phyloP scores from a whole-genome alignment of 1,140 invertebrate species.

The Bombus impatiens region DNA sequence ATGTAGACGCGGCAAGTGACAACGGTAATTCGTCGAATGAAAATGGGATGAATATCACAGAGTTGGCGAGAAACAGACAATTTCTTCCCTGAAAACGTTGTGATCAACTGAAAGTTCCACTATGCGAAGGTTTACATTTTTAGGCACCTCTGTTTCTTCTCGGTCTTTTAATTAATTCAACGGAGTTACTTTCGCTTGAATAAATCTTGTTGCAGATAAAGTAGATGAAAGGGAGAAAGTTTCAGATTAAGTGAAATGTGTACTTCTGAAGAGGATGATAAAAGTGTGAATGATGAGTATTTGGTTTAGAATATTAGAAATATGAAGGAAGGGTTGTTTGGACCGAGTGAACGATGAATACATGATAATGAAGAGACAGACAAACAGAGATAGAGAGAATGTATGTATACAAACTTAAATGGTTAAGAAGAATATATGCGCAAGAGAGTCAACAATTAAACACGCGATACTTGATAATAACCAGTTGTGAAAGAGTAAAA shows the following conservation, averaged over 20 bases:
- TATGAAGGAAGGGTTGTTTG: background rate
- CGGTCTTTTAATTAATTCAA: background rate
- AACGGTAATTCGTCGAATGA: conserved; percentile 60
- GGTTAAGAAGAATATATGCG: too few species aligned
- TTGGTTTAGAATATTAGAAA: background rate
- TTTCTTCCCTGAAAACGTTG: conserved; percentile 23
- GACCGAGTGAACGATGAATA: too few species aligned
- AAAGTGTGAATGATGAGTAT: background rate
- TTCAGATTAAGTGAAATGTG: background rate
- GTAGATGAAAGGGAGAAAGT: background rate
- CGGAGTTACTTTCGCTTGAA: background rate
- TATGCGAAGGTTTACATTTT: background rate
- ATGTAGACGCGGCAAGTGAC: conserved; percentile 40
- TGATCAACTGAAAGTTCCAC: background rate
- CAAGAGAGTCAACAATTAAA: too few species aligned
- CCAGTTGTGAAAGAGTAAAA: too few species aligned
- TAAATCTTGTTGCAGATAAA: background rate
- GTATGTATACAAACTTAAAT: too few species aligned
- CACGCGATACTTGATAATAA: too few species aligned
- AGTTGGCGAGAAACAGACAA: conserved; percentile 43
- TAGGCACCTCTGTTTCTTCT: background rate
- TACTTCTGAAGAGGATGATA: background rate
- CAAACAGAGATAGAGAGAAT: too few species aligned
- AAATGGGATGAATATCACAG: conserved; percentile 38
- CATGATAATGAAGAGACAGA: too few species aligned